phyloP scores from a whole-genome alignment of 2,113 vertebrate species.

The Etia nguti region DNA sequence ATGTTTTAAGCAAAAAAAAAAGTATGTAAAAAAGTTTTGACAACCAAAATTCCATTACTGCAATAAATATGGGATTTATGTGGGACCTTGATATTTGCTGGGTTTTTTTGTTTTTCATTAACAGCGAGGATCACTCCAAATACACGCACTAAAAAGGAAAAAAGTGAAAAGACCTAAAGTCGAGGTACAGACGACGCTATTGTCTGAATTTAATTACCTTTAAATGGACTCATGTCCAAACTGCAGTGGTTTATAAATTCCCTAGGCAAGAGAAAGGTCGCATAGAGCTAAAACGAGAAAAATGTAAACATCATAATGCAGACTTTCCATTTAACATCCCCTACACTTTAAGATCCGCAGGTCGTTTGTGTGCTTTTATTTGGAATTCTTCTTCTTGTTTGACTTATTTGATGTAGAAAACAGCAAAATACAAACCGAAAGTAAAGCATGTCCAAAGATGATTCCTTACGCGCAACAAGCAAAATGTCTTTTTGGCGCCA shows the following conservation, averaged over 20 bases:
- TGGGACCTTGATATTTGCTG: background rate
- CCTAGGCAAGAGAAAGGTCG: background rate
- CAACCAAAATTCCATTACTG: conserved; percentile 51
- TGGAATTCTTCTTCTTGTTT: background rate
- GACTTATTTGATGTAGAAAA: background rate
- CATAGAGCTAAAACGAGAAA: no score
- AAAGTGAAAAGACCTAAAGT: background rate
- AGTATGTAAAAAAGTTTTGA: conserved; percentile 40
- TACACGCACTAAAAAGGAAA: background rate
- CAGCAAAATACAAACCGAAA: background rate
- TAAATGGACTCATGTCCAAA: background rate
- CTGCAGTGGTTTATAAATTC: background rate
- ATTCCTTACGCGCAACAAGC: background rate
- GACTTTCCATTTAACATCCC: background rate
- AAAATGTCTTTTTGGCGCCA: conserved; percentile 39
- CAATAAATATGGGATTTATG: conserved; percentile 64
- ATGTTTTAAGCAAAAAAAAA: conserved; percentile 50
- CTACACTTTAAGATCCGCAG: background rate
- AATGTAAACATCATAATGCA: no score
- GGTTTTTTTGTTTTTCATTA: accelerated
- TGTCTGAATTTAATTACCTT: background rate
- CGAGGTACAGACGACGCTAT: background rate
- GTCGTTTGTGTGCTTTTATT: background rate
- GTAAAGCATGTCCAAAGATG: background rate
- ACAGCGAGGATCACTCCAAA: background rate